Evolutionary conservation across 2,888 invertebrate genomes (phyloP), one percentile per base, ranked within the genome.

Genomic region (Camptogramma bilineatum): DNA sequence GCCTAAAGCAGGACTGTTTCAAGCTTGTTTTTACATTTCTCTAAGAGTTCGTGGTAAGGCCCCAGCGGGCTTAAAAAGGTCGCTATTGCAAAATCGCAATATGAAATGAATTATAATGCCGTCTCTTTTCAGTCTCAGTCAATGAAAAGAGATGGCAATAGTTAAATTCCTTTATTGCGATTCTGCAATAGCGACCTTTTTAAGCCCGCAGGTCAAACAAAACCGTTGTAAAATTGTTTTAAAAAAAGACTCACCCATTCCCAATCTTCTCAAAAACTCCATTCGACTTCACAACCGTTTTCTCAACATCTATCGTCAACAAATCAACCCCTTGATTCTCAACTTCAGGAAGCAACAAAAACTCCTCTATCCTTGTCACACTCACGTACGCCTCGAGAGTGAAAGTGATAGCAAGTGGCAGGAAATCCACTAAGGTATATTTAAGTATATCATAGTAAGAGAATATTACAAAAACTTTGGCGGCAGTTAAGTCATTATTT

Each of bases 381-480:
- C 97, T 96, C 0, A 98, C 96, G 50, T 95, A 92, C 0, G 95
- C 96, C 80, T 98, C 98, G 0, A 97, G 94, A 0, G 96, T 94
- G 76, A 96, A 96, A 1, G 96, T 95, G 44, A 98, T 95, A 0
- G 96, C 96, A 74, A 95, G 92, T 0, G 98, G 97, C 75, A 97
- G 95, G 81, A 96, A 97, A 39, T 97, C 95, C 0, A 96, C 97
- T 87, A 97, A 94, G 0, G 96, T 95, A 62, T 96, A 95, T 48
- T 97, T 95, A 3, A 97, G 85, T 64, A 97, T 96, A 74, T 97
- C 97, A 80, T 96, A 97, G 73, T 97, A 96, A 0, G 97, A 95
- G 28, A 97, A 96, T 39, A 97, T 94, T 7, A 97, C 96, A 82
- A 97, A 97, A 0, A 97, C 91, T 81, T 95, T 95, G 58, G 97